Conservation (phyloP, 2,888 invertebrate genomes). For the Drosophila monieri region DNA sequence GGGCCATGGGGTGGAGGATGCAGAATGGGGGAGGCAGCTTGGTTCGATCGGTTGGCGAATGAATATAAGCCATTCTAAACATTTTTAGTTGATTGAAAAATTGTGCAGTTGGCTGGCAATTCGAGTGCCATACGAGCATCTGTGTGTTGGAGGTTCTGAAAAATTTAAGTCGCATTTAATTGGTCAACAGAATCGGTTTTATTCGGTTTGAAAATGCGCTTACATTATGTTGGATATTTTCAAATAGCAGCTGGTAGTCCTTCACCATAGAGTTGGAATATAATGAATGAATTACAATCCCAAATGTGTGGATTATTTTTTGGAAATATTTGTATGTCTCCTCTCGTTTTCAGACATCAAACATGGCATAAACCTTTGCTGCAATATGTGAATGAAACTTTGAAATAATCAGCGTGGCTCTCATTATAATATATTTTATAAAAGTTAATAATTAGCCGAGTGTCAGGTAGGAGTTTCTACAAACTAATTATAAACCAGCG, state of each 20-base stretch:
- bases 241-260: background rate
- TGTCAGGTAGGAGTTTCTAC: conserved; percentile 14
- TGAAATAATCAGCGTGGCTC: background rate
- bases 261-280: too few species aligned
- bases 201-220: conserved; percentile 39
- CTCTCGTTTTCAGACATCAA: background rate
- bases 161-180: conserved; percentile 72
- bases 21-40: background rate
- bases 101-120: conserved; percentile 75
- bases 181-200: conserved; percentile 49
- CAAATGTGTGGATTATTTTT: background rate
- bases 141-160: conserved; percentile 12
- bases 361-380: background rate
- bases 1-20: conserved; percentile 4
- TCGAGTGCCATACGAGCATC: conserved; percentile 23
- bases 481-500: conserved; percentile 71
- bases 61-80: conserved; percentile 68
- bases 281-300: background rate
- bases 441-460: conserved; percentile 40
- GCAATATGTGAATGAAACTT: background rate
- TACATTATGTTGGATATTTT: conserved; percentile 39
- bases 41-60: conserved; percentile 60
- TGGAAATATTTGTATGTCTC: background rate
- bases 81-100: conserved; percentile 78
- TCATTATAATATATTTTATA: conserved; percentile 6